These are phyloP conservation scores for Columba janthina DNA, from an alignment of 2,113 vertebrate genomes.

Conservation along the genomic window DNA sequence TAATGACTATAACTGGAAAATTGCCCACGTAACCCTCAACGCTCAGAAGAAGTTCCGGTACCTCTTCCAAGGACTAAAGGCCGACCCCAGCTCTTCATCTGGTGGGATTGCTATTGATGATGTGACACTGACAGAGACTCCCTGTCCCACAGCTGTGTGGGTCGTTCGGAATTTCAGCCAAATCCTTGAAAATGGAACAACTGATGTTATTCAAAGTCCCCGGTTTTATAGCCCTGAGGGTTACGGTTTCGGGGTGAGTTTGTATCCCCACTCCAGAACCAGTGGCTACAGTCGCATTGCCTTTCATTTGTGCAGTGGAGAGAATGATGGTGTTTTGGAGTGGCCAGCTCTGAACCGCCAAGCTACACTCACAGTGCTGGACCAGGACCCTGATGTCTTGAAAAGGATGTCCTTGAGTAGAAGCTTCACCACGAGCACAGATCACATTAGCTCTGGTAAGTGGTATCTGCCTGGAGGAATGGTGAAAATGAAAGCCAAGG, in stretches of 20 bases:
- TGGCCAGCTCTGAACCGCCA: slow-evolving; percentile 89
- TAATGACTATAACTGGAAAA: slow-evolving; percentile 82
- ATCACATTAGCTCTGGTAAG: slow-evolving; percentile 6
- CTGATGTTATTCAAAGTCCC: slow-evolving; percentile 72
- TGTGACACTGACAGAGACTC: slow-evolving; percentile 82
- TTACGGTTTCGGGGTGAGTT: slow-evolving; percentile 79
- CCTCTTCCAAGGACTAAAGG: slow-evolving; percentile 84
- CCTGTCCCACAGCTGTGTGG: slow-evolving; percentile 86
- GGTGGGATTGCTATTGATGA: slow-evolving; percentile 89
- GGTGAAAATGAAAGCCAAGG: not conserved
- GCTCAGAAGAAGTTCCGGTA: slow-evolving; percentile 88
- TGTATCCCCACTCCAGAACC: slow-evolving; percentile 50
- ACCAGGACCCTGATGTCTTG: slow-evolving; percentile 83
- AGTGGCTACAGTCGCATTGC: slow-evolving; percentile 69
- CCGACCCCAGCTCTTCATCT: slow-evolving; percentile 61
- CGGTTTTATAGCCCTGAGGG: slow-evolving; percentile 89
- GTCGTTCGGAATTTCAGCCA: slow-evolving; percentile 81
- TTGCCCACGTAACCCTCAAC: slow-evolving; percentile 82
- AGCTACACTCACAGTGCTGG: slow-evolving; percentile 81
- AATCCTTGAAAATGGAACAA: slow-evolving; percentile 61
- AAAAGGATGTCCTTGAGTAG: slow-evolving; percentile 86
- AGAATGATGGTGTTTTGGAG: slow-evolving; percentile 84
- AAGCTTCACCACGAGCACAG: slow-evolving; percentile 81
- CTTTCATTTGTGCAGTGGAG: slow-evolving; percentile 86
- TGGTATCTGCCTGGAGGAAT: not conserved